These are phyloP conservation scores for Hycleus cichorii DNA, from an alignment of 1,140 invertebrate species.

Conservation along the genomic window DNA sequence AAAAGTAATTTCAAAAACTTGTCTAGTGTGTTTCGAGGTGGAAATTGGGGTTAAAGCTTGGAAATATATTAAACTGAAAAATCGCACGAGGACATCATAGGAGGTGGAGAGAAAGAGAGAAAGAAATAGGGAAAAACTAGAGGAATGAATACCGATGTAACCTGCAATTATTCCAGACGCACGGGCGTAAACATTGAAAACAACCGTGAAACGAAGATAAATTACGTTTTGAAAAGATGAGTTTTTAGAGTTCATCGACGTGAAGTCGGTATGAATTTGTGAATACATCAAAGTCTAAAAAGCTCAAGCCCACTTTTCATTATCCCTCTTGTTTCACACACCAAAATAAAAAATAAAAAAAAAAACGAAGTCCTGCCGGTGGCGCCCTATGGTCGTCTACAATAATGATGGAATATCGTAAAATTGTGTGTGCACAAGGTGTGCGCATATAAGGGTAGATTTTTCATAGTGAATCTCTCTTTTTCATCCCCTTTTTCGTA, in stretches of 20 bases:
- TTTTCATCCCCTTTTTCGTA: conserved; percentile 3
- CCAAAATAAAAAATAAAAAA: too few species aligned
- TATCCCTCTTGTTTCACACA: conserved; percentile 10
- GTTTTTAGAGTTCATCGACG: conserved; percentile 41
- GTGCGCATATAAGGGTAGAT: too few species aligned
- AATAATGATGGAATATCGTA: too few species aligned
- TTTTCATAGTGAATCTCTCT: too few species aligned
- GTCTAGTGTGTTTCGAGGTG: too few species aligned
- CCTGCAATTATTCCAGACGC: conserved; percentile 31
- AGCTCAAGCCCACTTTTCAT: conserved; percentile 39
- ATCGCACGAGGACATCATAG: background rate
- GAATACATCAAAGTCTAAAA: conserved; percentile 41
- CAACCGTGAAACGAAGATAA: conserved; percentile 40
- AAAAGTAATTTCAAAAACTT: too few species aligned
- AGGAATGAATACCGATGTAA: conserved; percentile 20
- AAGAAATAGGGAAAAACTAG: background rate
- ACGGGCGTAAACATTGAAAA: conserved; percentile 32
- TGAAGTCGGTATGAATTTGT: conserved; percentile 40
- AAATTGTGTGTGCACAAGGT: too few species aligned
- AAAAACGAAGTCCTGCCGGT: too few species aligned
- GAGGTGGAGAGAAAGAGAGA: background rate
- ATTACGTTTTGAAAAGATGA: conserved; percentile 40
- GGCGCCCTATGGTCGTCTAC: too few species aligned
- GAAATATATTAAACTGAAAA: too few species aligned
- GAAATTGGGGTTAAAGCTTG: too few species aligned